Conservation (phyloP, 2,113 vertebrate species). For the Aplodontia rufa region DNA sequence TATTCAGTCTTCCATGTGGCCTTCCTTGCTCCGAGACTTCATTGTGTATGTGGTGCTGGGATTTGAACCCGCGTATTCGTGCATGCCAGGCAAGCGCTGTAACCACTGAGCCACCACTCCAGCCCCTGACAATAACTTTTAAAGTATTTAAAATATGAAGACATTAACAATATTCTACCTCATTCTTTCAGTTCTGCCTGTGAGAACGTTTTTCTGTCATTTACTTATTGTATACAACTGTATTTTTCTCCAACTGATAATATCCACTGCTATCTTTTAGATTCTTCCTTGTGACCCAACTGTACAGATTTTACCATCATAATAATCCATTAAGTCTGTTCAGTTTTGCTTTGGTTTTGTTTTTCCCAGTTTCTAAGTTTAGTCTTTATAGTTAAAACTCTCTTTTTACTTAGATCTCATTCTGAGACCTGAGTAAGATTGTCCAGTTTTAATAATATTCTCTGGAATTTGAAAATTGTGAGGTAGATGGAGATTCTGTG, state of each 20-base stretch:
- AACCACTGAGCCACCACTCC: too few relatives aligned
- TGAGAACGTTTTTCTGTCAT: not conserved
- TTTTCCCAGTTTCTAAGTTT: not conserved
- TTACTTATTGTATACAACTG: not conserved
- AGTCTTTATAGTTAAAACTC: not conserved
- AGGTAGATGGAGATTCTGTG: not conserved
- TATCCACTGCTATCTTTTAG: not conserved
- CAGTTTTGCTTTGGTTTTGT: not conserved
- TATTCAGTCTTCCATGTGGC: too few relatives aligned
- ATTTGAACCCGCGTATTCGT: too few relatives aligned
- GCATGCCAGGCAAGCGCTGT: too few relatives aligned
- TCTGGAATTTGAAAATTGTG: not conserved
- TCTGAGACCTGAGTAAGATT: not conserved
- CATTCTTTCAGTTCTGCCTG: not conserved
- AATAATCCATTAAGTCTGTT: not conserved
- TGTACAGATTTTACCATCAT: not conserved
- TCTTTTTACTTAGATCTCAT: constrained; percentile 21
- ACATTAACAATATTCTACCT: not conserved
- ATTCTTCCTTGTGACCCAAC: too few relatives aligned
- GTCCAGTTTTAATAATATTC: not conserved
- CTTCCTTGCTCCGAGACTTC: too few relatives aligned
- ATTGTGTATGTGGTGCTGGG: too few relatives aligned
- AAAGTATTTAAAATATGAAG: not conserved
- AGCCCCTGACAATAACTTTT: not conserved
- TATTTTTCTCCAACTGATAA: not conserved